Evolutionary conservation across 2,113 vertebrate genomes (phyloP).

Genomic region (Anser brachyrhynchus): DNA sequence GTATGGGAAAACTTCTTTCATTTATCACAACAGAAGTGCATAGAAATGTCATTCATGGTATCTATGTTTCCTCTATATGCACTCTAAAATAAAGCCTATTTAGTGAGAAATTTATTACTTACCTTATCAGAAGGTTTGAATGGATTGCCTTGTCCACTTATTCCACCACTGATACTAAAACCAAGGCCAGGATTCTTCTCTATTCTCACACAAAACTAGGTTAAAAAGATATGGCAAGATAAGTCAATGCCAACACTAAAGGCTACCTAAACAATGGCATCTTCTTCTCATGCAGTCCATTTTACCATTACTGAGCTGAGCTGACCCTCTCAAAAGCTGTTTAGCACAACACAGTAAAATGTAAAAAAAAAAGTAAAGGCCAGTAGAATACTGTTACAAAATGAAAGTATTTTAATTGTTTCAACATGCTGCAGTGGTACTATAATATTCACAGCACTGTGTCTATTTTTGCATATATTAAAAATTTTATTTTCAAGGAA

Average conservation of each 20-base stretch:
- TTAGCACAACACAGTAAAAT: accelerated
- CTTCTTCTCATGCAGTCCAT: background rate
- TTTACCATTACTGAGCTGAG: accelerated
- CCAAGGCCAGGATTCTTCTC: slow-evolving; percentile 99
- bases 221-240: slow-evolving; percentile 22
- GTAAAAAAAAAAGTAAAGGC: background rate
- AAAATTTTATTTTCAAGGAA: background rate
- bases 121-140: slow-evolving; percentile 99
- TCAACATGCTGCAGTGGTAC: accelerated
- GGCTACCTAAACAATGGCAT: background rate
- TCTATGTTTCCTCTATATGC: background rate
- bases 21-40: background rate
- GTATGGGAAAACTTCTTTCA: background rate
- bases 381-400: background rate
- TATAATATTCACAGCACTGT: background rate
- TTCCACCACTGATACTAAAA: slow-evolving; percentile 99
- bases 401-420: background rate
- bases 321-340: background rate
- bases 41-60: accelerated
- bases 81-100: background rate
- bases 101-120: slow-evolving; percentile 64
- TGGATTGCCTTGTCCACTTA: slow-evolving; percentile 98
- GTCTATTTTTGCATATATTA: accelerated
- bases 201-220: slow-evolving; percentile 97
- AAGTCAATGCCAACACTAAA: background rate